phyloP scores from a whole-genome alignment of 2,797 vertebrate species.

The Microhierax caerulescens region DNA sequence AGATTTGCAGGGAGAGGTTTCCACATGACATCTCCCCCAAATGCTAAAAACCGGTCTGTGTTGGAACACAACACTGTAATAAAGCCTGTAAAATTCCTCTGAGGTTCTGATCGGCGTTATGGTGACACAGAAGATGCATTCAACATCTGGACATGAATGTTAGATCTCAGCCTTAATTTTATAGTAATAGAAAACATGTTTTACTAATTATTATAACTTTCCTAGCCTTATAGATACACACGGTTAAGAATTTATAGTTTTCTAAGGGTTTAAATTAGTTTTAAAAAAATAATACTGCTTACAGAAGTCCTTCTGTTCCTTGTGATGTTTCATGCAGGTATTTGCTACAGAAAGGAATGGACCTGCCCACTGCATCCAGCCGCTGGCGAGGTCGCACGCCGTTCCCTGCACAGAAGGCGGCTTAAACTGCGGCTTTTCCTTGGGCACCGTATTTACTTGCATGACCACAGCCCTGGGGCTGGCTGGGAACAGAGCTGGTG shows the following conservation, averaged over 20 bases:
- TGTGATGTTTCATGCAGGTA: neutral
- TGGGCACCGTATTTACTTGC: neutral
- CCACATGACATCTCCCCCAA: no score
- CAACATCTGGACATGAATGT: neutral
- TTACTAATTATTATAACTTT: neutral
- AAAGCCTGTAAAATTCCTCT: neutral
- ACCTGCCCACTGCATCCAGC: neutral
- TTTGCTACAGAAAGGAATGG: neutral
- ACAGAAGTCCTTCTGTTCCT: neutral
- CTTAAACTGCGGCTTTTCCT: neutral
- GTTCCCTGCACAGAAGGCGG: neutral
- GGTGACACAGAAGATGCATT: neutral
- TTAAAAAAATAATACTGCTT: neutral
- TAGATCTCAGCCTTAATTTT: neutral
- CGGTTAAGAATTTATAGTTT: neutral
- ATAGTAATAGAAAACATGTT: neutral
- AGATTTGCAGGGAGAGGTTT: neutral
- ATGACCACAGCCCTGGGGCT: neutral
- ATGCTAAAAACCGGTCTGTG: neutral
- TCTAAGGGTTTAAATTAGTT: neutral
- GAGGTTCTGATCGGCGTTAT: neutral
- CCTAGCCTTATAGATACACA: neutral
- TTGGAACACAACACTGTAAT: neutral
- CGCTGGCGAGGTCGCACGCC: rapidly evolving
- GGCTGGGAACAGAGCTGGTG: neutral